These are phyloP conservation scores for Lysiphlebus fabarum DNA, from an alignment of 1,140 invertebrate species.

Conservation along the genomic window DNA sequence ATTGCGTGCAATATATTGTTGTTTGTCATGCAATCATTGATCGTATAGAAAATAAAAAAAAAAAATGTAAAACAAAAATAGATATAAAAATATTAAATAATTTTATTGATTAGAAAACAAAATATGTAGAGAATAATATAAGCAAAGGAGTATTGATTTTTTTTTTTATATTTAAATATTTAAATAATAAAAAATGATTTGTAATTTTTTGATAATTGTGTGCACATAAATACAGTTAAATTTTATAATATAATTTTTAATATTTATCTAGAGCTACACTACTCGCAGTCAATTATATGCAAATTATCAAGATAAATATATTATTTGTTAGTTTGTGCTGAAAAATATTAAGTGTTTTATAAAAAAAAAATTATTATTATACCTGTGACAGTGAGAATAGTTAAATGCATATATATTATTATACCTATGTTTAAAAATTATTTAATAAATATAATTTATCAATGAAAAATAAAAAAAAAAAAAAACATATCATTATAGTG, in stretches of 20 bases:
- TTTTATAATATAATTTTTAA: constrained; percentile 5
- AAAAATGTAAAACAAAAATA: constrained; percentile 4
- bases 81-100: background rate
- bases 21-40: constrained; percentile 34
- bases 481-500: too few relatives aligned
- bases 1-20: constrained; percentile 36
- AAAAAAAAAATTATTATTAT: too few relatives aligned
- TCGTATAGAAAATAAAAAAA: constrained; percentile 16
- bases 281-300: constrained; percentile 21
- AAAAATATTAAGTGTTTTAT: too few relatives aligned
- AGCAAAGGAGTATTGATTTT: constrained; percentile 17
- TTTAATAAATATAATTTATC: too few relatives aligned
- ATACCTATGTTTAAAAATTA: too few relatives aligned
- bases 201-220: constrained; percentile 10
- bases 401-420: too few relatives aligned
- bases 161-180: constrained; percentile 11
- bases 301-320: background rate
- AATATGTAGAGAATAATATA: constrained; percentile 1
- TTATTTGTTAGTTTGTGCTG: too few relatives aligned
- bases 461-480: too few relatives aligned
- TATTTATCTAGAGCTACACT: constrained; percentile 13
- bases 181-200: constrained; percentile 13
- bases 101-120: constrained; percentile 13
- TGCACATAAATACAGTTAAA: constrained; percentile 16
- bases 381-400: too few relatives aligned